A percentile compares a stretch with the other conserved stretches of the same genome.
phyloP scores from a whole-genome alignment of 2,888 invertebrate genomes.

The Antheraea assamensis region DNA sequence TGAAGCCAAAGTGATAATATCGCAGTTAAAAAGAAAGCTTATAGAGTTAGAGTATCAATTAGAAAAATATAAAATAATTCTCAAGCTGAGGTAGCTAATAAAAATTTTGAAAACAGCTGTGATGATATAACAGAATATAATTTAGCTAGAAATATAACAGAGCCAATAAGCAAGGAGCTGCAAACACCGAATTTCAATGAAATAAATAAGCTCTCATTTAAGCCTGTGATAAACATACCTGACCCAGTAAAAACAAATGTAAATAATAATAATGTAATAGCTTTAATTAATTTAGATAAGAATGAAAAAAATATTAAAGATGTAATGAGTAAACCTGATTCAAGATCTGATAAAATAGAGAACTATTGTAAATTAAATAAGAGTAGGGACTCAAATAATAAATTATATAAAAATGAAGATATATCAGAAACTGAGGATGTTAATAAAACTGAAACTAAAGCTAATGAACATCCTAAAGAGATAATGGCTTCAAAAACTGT shows the following conservation, averaged over 20 bases:
- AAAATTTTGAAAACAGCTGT: slow-evolving; percentile 58
- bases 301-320: slow-evolving; percentile 54
- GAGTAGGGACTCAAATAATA: slow-evolving; percentile 71
- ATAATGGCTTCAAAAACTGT: slow-evolving; percentile 24
- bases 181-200: slow-evolving; percentile 58
- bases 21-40: slow-evolving; percentile 62
- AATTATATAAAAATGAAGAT: slow-evolving; percentile 52
- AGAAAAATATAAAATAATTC: slow-evolving; percentile 63
- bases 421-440: slow-evolving; percentile 36
- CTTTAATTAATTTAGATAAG: slow-evolving; percentile 64
- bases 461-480: slow-evolving; percentile 38
- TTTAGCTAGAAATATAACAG: slow-evolving; percentile 48
- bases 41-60: slow-evolving; percentile 68
- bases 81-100: slow-evolving; percentile 64
- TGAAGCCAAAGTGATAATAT: slow-evolving; percentile 67
- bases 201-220: slow-evolving; percentile 56
- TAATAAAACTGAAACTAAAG: slow-evolving; percentile 31
- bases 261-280: slow-evolving; percentile 65
- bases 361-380: slow-evolving; percentile 81
- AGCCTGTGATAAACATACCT: slow-evolving; percentile 74
- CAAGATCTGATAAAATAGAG: slow-evolving; percentile 77
- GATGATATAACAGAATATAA: slow-evolving; percentile 48
- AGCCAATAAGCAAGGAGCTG: slow-evolving; percentile 59
- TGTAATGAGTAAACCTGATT: slow-evolving; percentile 54
- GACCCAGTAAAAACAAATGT: slow-evolving; percentile 69